A percentile compares a stretch with the other conserved stretches of the same genome.
These are phyloP conservation scores for Drosophila oshimai DNA, from an alignment of 1,140 invertebrate species.

Conservation along the genomic window DNA sequence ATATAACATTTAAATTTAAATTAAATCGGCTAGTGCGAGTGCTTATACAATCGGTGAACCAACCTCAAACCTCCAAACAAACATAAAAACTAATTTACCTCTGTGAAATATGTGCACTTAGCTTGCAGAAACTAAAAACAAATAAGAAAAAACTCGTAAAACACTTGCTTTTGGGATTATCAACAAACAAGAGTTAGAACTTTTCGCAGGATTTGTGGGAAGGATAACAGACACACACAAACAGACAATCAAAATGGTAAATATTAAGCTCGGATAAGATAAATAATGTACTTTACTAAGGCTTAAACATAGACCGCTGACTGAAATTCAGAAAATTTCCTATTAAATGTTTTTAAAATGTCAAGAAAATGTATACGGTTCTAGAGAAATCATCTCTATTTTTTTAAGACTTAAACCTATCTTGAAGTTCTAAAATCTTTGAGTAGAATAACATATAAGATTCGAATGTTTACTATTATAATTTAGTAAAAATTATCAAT, in stretches of 20 bases:
- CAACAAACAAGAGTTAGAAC: constrained; percentile 32
- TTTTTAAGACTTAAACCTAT: too few relatives aligned
- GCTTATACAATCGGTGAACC: constrained; percentile 5
- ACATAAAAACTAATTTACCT: constrained; percentile 4
- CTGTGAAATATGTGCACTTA: constrained; percentile 37
- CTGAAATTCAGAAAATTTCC: too few relatives aligned
- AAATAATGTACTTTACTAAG: too few relatives aligned
- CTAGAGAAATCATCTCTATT: too few relatives aligned
- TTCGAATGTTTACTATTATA: too few relatives aligned
- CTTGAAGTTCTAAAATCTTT: too few relatives aligned
- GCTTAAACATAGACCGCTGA: background rate
- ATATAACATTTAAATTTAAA: background rate
- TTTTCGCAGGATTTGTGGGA: constrained; percentile 31
- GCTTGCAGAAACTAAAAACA: constrained; percentile 7
- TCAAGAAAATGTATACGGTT: too few relatives aligned
- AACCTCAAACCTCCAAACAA: too few relatives aligned
- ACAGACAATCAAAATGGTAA: constrained; percentile 69
- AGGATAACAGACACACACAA: constrained; percentile 39
- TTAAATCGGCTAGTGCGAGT: constrained; percentile 13
- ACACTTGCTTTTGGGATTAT: constrained; percentile 33
- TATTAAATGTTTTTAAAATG: too few relatives aligned
- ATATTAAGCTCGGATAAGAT: constrained; percentile 7
- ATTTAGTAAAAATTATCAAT: too few relatives aligned
- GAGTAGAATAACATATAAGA: too few relatives aligned
- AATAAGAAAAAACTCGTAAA: constrained; percentile 21